Evolutionary conservation across 2,888 invertebrate species (phyloP).

Genomic region (Alloscopus bannaensis): DNA sequence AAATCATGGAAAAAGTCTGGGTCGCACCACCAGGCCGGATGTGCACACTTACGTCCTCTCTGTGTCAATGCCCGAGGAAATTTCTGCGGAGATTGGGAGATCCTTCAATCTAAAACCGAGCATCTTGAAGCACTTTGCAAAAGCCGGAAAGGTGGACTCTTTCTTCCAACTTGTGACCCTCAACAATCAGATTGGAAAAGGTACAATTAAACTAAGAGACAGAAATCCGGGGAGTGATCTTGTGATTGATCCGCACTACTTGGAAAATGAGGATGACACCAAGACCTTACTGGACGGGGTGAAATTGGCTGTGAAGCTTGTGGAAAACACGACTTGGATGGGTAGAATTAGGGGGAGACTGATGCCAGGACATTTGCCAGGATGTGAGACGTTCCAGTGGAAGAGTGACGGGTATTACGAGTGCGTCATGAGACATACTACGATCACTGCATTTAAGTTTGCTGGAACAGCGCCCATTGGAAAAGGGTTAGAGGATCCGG

Average conservation of each 20-base stretch:
- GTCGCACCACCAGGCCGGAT: slow-evolving; percentile 54
- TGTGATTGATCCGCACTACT: slow-evolving; percentile 67
- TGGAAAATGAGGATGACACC: slow-evolving; percentile 60
- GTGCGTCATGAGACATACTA: slow-evolving; percentile 63
- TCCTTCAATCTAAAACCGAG: slow-evolving; percentile 62
- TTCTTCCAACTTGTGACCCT: slow-evolving; percentile 66
- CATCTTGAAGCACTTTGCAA: slow-evolving; percentile 39
- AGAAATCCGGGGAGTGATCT: slow-evolving; percentile 54
- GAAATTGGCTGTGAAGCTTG: slow-evolving; percentile 65
- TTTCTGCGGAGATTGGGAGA: slow-evolving; percentile 9
- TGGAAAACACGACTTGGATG: slow-evolving; percentile 67
- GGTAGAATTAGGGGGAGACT: slow-evolving; percentile 63
- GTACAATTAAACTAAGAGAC: slow-evolving; percentile 55
- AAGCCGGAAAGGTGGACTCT: slow-evolving; percentile 53
- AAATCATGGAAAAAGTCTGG: slow-evolving; percentile 38
- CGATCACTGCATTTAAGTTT: slow-evolving; percentile 68
- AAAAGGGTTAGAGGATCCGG: slow-evolving; percentile 53
- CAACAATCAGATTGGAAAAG: slow-evolving; percentile 58
- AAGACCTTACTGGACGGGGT: slow-evolving; percentile 64
- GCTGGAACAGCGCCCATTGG: slow-evolving; percentile 67
- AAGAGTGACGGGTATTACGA: slow-evolving; percentile 68
- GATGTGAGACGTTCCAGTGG: slow-evolving; percentile 65
- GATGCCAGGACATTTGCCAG: slow-evolving; percentile 60
- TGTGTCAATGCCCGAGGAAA: slow-evolving; percentile 45
- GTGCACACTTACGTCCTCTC: slow-evolving; percentile 67